Evolutionary conservation across 2,888 invertebrate genomes (phyloP).

Genomic region (Andrena marginata): DNA sequence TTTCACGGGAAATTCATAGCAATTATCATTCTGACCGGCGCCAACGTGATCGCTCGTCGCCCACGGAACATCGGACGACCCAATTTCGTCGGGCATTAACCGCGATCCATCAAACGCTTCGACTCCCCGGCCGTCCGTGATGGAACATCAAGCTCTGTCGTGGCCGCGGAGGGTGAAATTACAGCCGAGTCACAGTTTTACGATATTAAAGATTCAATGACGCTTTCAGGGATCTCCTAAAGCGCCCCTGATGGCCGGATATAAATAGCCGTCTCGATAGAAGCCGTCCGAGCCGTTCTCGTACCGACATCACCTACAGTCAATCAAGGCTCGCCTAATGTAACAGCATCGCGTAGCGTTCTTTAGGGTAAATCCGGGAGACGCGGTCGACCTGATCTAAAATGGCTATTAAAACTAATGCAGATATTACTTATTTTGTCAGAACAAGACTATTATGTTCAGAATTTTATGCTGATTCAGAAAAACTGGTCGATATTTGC

Average conservation of each 20-base stretch:
- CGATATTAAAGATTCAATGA: constrained; percentile 32
- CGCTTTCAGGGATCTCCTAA: background rate
- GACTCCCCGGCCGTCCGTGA: constrained; percentile 10
- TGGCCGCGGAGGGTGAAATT: constrained; percentile 34
- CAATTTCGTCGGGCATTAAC: constrained; percentile 45
- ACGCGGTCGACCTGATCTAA: too few species aligned
- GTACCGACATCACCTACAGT: too few species aligned
- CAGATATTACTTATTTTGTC: too few species aligned
- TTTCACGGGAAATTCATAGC: constrained; percentile 8
- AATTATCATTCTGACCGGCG: constrained; percentile 31
- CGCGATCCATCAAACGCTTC: constrained; percentile 49
- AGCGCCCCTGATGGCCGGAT: background rate
- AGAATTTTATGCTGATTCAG: too few species aligned
- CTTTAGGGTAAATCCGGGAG: too few species aligned
- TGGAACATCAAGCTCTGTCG: background rate
- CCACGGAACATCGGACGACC: constrained; percentile 34
- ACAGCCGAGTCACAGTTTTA: constrained; percentile 31
- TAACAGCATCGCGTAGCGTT: too few species aligned
- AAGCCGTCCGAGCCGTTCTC: background rate
- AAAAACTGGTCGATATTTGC: too few species aligned
- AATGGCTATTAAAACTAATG: too few species aligned
- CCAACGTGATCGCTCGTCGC: constrained; percentile 37
- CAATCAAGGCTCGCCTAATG: too few species aligned
- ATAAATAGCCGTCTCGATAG: background rate
- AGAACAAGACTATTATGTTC: too few species aligned